These are phyloP conservation scores for Solenodon paradoxus DNA, from an alignment of 2,113 vertebrate species.

Conservation along the genomic window DNA sequence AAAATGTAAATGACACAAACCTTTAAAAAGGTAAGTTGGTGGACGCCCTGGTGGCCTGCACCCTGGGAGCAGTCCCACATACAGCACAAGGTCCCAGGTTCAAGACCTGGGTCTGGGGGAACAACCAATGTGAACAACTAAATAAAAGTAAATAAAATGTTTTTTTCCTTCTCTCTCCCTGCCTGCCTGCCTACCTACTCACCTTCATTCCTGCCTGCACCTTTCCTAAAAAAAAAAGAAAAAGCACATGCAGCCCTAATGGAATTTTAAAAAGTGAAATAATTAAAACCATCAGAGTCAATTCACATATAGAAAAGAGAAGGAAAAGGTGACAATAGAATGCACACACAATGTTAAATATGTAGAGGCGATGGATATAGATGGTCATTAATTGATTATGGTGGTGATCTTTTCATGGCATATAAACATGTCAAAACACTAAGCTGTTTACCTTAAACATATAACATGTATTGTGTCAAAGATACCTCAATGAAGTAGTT, in stretches of 20 bases:
- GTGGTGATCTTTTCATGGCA: not conserved
- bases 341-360: too few species aligned
- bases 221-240: too few species aligned
- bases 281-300: not conserved
- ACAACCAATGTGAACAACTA: too few species aligned
- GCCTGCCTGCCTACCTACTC: too few species aligned
- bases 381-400: not conserved
- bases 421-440: not conserved
- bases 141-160: too few species aligned
- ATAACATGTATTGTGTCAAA: not conserved
- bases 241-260: not conserved
- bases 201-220: too few species aligned
- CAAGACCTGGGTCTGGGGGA: too few species aligned
- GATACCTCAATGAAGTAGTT: not conserved
- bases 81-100: too few species aligned
- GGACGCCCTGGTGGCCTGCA: too few species aligned
- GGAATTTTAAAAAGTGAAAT: not conserved
- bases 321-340: not conserved
- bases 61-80: too few species aligned
- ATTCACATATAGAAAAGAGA: not conserved
- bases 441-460: not conserved
- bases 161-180: too few species aligned
- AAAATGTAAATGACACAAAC: not conserved
- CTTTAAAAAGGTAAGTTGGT: too few species aligned
- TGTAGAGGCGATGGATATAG: not conserved